These are phyloP conservation scores for human DNA, from an alignment of 2,113 vertebrate genomes.

Conservation along the genomic window DNA sequence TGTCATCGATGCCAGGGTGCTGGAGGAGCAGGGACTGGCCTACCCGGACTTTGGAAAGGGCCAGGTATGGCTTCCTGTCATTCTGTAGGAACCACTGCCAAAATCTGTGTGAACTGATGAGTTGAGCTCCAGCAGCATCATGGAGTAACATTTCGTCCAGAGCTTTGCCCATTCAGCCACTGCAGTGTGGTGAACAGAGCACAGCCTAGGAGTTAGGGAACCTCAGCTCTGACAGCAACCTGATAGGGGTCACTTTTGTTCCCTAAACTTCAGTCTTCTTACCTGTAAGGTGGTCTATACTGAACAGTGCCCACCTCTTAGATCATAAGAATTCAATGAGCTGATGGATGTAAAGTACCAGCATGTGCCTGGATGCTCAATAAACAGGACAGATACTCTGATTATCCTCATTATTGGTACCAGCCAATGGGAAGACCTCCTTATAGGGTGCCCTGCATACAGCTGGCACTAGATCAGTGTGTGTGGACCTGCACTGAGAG, in stretches of 20 bases:
- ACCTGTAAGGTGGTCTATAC: not conserved
- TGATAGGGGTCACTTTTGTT: not conserved
- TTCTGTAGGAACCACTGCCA: not conserved
- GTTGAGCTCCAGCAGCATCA: not conserved
- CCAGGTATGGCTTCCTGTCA: not conserved
- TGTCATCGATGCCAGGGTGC: not conserved
- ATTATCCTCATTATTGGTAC: too few relatives aligned
- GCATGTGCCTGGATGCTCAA: too few relatives aligned
- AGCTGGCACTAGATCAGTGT: rapidly evolving
- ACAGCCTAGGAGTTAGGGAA: rapidly evolving
- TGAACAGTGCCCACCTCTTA: not conserved
- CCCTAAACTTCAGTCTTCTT: not conserved
- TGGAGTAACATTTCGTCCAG: not conserved
- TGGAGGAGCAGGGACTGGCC: not conserved
- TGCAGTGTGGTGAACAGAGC: not conserved
- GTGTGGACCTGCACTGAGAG: not conserved
- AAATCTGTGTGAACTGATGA: not conserved
- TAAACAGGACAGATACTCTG: not conserved
- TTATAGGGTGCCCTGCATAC: rapidly evolving
- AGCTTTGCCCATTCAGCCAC: not conserved
- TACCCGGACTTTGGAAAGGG: not conserved
- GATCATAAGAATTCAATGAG: not conserved
- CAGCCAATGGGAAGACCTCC: not conserved
- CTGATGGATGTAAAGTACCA: rapidly evolving
- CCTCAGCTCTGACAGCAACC: not conserved